Evolutionary conservation across 2,888 invertebrate species (phyloP).

Genomic region (Caenorhabditis sp.): DNA sequence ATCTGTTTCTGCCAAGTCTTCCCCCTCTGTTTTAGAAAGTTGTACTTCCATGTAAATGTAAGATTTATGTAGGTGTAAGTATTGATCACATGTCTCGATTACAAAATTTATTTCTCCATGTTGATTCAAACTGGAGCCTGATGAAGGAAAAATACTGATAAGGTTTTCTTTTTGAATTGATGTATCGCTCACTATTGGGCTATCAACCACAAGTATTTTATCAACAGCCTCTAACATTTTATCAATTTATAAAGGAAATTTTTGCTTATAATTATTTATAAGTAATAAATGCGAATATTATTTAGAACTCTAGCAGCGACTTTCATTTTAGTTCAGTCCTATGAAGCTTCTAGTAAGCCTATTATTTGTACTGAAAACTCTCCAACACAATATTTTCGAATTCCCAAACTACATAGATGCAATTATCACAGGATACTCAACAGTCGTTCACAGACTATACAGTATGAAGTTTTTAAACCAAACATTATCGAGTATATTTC

Average conservation of each 20-base stretch:
- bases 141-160: constrained; percentile 25
- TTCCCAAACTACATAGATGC: constrained; percentile 57
- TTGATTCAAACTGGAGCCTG: constrained; percentile 36
- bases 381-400: constrained; percentile 57
- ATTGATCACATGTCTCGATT: constrained; percentile 54
- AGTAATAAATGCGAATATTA: constrained; percentile 35
- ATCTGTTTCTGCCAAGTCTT: constrained; percentile 24
- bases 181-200: constrained; percentile 21
- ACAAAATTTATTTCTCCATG: constrained; percentile 49
- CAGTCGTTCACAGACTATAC: constrained; percentile 39
- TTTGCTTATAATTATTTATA: background rate
- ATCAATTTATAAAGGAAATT: constrained; percentile 37
- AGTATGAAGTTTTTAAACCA: constrained; percentile 60
- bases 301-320: background rate
- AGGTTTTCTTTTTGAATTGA: constrained; percentile 44
- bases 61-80: constrained; percentile 17
- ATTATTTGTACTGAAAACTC: constrained; percentile 39
- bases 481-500: constrained; percentile 47
- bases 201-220: constrained; percentile 33
- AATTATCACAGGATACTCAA: constrained; percentile 49
- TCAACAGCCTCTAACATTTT: constrained; percentile 36
- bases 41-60: constrained; percentile 51
- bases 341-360: constrained; percentile 7
- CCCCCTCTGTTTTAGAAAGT: constrained; percentile 39
- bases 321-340: background rate